A percentile compares a stretch with the other conserved stretches of the same genome.
Evolutionary conservation across 2,113 vertebrate genomes (phyloP).

Genomic region (Hypanus sabinus): DNA sequence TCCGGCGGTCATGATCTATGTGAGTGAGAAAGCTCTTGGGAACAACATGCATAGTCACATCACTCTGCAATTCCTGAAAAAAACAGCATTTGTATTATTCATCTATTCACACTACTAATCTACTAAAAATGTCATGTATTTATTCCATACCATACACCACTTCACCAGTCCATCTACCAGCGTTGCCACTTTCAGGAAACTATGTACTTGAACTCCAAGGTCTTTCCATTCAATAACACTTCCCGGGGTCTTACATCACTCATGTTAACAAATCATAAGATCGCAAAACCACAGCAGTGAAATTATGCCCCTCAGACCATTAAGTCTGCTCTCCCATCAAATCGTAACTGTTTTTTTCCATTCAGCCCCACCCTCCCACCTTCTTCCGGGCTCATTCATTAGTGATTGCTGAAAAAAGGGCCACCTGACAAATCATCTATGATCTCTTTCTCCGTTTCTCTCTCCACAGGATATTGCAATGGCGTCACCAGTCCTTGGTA

Average conservation of each 20-base stretch:
- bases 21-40: background rate
- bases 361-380: too few relatives aligned
- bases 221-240: too few relatives aligned
- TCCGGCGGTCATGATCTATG: background rate
- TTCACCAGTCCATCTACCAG: too few relatives aligned
- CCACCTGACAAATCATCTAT: constrained; percentile 67
- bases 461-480: constrained; percentile 63
- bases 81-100: background rate
- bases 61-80: background rate
- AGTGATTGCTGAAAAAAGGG: background rate
- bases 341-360: too few relatives aligned
- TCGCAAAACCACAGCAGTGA: too few relatives aligned
- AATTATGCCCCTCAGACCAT: too few relatives aligned
- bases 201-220: too few relatives aligned
- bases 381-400: background rate
- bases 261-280: too few relatives aligned
- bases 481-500: constrained; percentile 71
- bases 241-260: too few relatives aligned
- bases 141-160: background rate
- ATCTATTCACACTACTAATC: background rate
- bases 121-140: background rate
- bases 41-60: background rate
- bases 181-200: too few relatives aligned
- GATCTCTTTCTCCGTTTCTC: constrained; percentile 43
- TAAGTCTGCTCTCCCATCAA: too few relatives aligned